A percentile compares a stretch with the other conserved stretches of the same genome.
Conservation (phyloP, 2,888 invertebrate genomes). For the Nycteola revayana region DNA sequence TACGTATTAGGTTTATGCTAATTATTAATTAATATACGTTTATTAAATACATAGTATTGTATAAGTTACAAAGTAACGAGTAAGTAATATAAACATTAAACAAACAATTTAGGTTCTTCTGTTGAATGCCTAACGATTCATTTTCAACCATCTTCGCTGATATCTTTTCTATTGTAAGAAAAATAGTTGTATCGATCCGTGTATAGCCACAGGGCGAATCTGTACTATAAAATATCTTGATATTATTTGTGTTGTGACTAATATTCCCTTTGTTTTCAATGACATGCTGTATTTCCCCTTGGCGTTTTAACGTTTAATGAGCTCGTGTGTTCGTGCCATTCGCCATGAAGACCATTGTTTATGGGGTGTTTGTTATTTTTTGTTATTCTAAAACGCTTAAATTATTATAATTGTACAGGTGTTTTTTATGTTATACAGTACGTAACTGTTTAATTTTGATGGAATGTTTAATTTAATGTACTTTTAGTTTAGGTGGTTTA, state of each 20-base stretch:
- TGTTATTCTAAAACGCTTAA: constrained; percentile 9
- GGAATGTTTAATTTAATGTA: too few species aligned
- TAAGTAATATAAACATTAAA: too few species aligned
- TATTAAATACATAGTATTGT: too few species aligned
- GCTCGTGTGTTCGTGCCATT: constrained; percentile 2
- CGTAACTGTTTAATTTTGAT: constrained; percentile 8
- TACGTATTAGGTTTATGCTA: constrained; percentile 41
- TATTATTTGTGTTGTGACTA: constrained; percentile 10
- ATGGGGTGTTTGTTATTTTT: constrained; percentile 9
- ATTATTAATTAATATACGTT: constrained; percentile 31
- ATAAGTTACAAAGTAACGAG: too few species aligned
- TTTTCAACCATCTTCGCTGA: too few species aligned
- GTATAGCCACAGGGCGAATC: too few species aligned
- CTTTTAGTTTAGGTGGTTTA: too few species aligned
- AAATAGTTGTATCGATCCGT: too few species aligned
- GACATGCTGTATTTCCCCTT: constrained; percentile 1
- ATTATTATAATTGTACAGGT: constrained; percentile 16
- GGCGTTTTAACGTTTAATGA: constrained; percentile 8
- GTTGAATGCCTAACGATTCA: too few species aligned
- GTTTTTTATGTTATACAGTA: constrained; percentile 8
- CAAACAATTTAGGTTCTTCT: too few species aligned
- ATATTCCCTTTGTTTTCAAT: constrained; percentile 9
- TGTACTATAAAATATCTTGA: too few species aligned
- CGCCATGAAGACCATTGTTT: constrained; percentile 6
- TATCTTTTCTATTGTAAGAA: too few species aligned